Percentiles rank a stretch among this genome's conserved stretches.
These are phyloP conservation scores for Saxidomus purpurata DNA, from an alignment of 1,140 invertebrate species.

Conservation along the genomic window DNA sequence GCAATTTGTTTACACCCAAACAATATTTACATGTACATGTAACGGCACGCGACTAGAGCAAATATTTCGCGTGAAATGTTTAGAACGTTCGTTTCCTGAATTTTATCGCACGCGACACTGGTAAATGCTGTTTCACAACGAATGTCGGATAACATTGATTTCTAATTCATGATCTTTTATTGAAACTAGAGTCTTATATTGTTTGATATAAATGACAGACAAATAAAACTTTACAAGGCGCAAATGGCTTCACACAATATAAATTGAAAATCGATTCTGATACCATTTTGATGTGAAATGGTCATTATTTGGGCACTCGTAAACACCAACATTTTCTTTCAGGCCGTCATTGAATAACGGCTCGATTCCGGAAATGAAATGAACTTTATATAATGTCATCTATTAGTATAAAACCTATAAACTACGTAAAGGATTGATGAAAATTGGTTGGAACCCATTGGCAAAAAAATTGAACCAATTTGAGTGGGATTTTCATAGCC, in stretches of 20 bases:
- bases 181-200: constrained; percentile 42
- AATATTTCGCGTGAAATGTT: constrained; percentile 24
- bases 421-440: background rate
- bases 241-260: constrained; percentile 62
- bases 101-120: background rate
- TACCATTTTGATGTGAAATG: constrained; percentile 62
- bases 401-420: constrained; percentile 16
- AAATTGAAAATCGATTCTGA: constrained; percentile 60
- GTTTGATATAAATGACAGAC: constrained; percentile 59
- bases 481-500: background rate
- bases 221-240: constrained; percentile 32
- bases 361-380: constrained; percentile 39
- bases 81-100: constrained; percentile 21
- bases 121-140: background rate
- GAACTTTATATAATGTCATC: constrained; percentile 30
- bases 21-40: background rate
- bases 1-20: background rate
- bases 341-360: background rate
- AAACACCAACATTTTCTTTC: constrained; percentile 12
- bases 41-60: constrained; percentile 44
- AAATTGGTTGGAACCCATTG: constrained; percentile 28
- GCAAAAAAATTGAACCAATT: constrained; percentile 24
- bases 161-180: constrained; percentile 58
- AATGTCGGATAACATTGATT: constrained; percentile 48
- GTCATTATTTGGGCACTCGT: constrained; percentile 17